Evolutionary conservation across 2,888 invertebrate genomes (phyloP).

Genomic region (Papilio elwesi): DNA sequence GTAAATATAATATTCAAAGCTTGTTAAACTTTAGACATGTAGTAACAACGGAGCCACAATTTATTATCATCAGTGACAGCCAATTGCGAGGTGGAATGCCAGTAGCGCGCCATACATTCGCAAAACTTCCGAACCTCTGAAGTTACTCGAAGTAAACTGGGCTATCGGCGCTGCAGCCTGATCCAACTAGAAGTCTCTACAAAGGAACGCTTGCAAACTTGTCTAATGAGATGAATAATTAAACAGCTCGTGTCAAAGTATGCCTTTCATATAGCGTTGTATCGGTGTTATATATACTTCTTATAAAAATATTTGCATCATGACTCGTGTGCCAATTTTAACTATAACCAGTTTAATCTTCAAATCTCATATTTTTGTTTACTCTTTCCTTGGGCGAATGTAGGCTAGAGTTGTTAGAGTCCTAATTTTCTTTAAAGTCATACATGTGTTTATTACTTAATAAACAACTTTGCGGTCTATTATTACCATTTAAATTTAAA

Average conservation of each 20-base stretch:
- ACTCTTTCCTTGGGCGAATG: no score
- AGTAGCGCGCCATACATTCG: constrained; percentile 59
- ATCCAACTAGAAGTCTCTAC: constrained; percentile 59
- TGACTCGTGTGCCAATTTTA: neutral
- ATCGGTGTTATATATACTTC: constrained; percentile 1
- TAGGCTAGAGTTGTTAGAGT: no score
- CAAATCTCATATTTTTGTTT: no score
- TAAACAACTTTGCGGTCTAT: no score
- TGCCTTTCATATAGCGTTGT: constrained; percentile 25
- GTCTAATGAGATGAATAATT: constrained; percentile 79
- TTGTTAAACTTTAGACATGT: constrained; percentile 11
- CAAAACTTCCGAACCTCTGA: constrained; percentile 57
- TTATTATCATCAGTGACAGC: constrained; percentile 37
- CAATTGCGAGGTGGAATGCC: constrained; percentile 32
- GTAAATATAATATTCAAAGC: constrained; percentile 5
- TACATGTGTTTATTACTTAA: no score
- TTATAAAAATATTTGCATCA: neutral
- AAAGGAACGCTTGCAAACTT: constrained; percentile 71
- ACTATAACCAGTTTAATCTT: no score
- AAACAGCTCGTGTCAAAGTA: constrained; percentile 57
- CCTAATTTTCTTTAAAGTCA: no score
- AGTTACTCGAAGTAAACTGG: constrained; percentile 61
- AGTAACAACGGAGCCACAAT: constrained; percentile 26
- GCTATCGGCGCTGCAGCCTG: constrained; percentile 67
- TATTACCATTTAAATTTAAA: no score